Conservation (phyloP, 2,113 vertebrate genomes). For the Camarhynchus parvulus region DNA sequence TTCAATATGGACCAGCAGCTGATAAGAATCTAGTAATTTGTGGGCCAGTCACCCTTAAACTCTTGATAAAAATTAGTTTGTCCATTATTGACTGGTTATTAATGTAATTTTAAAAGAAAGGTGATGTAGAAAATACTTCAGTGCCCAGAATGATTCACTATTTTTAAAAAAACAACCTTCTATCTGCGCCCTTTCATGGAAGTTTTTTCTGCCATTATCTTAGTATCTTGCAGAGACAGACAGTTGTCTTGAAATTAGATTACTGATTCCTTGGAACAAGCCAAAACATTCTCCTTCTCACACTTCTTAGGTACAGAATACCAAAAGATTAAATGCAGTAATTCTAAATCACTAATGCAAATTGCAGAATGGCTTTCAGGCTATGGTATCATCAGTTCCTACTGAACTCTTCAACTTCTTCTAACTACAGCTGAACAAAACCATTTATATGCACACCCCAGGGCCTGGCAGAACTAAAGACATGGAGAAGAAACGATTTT, state of each 20-base stretch:
- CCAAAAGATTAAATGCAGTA: not conserved
- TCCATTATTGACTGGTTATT: not conserved
- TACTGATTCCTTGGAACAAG: not conserved
- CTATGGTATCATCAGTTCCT: not conserved
- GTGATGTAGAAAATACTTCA: not conserved
- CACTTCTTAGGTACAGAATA: not conserved
- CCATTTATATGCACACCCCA: not conserved
- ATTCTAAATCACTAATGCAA: not conserved
- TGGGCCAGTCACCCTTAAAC: not conserved
- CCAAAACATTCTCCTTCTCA: not conserved
- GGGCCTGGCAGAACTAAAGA: constrained; percentile 8
- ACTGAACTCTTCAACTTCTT: not conserved
- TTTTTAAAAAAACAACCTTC: not conserved
- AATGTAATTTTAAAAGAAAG: not conserved
- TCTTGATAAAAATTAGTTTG: not conserved
- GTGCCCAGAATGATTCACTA: not conserved
- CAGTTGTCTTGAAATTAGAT: not conserved
- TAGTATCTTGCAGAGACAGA: not conserved
- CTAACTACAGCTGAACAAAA: not conserved
- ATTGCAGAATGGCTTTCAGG: not conserved
- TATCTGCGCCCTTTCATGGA: not conserved
- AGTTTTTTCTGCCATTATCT: not conserved
- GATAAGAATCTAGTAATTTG: not conserved
- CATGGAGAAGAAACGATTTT: not conserved
- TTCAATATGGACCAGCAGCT: not conserved